Base-by-base conservation (phyloP, 2,113 vertebrate species). In the Taurulus bubalis region DNA sequence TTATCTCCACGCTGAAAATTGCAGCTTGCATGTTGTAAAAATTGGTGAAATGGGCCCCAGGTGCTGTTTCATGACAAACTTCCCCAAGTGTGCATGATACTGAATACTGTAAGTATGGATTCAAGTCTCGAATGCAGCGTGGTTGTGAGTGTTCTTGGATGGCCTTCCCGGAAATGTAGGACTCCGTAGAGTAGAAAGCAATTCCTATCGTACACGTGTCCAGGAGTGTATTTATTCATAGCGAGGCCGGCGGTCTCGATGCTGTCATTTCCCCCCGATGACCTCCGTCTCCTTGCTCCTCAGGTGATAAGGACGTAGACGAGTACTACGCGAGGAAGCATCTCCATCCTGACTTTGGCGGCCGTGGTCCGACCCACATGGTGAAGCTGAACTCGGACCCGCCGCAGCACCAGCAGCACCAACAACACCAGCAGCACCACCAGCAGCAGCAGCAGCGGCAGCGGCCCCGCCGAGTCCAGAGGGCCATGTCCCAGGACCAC, bases 401-500 rank as follows among this genome's bases (percentile, higher is more conserved):
- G 7, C 85, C 82, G 72, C 89, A 84, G 6, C 87, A 86, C 47
- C 80, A 56, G 4, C 56, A 59, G 9, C 45, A 49, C 9, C 62
- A 65, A 0, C 63, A 64, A 8, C 65, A 67, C 0, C 60, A 65
- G 12, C 63, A 65, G 2, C 79, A 45, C 2, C 70, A 49, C 11
- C 75, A 67, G 34, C 84, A 82, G 4, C 90, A 91, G 45, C 88
- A 92, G 87, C 95, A 91, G 84, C 94, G 96, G 8, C 97, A 99
- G 83, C 89, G 97, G 22, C 98, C 97, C 0, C 96, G 96, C 18
- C 94, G 97, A 0, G 98, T 98, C 80, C 96, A 98, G 78, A 90
- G 98, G 65, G 97, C 98, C 93, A 98, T 99, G 98, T 99, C 98
- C 47, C 98, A 99, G 92, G 98, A 99, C 95, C 96, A 98, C 20